A percentile compares a stretch with the other conserved stretches of the same genome.
These are phyloP conservation scores for Dioctria linearis DNA, from an alignment of 2,888 invertebrate species.

Conservation along the genomic window DNA sequence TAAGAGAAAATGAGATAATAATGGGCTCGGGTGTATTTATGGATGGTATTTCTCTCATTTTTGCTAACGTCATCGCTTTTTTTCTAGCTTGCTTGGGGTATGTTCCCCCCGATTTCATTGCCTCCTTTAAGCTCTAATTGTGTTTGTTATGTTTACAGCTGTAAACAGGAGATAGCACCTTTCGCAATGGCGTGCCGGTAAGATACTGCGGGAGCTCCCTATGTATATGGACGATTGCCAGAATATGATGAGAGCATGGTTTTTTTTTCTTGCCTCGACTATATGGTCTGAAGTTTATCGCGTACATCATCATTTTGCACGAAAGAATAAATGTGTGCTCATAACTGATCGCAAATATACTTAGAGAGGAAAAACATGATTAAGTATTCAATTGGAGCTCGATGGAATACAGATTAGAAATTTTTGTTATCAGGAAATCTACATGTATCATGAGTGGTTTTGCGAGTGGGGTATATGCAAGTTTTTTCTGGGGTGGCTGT, in stretches of 20 bases:
- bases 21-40: conserved; percentile 42
- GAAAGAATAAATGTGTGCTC: conserved; percentile 16
- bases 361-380: conserved; percentile 48
- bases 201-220: neutral
- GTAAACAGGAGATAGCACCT: conserved; percentile 41
- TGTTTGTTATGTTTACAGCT: conserved; percentile 43
- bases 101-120: conserved; percentile 26
- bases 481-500: no score
- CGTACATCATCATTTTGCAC: conserved; percentile 42
- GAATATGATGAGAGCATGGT: conserved; percentile 40
- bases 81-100: neutral
- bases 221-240: conserved; percentile 30
- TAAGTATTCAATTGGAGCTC: conserved; percentile 44
- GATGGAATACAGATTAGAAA: conserved; percentile 29
- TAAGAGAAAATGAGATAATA: conserved; percentile 41
- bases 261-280: neutral
- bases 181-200: neutral
- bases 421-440: conserved; percentile 15
- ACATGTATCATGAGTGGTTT: neutral
- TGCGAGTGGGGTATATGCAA: no score
- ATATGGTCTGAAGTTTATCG: conserved; percentile 21
- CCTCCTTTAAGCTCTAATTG: conserved; percentile 43
- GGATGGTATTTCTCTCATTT: conserved; percentile 16
- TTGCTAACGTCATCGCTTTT: conserved; percentile 38
- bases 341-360: conserved; percentile 40